These are phyloP conservation scores for Myopa tessellatipennis DNA, from an alignment of 2,888 invertebrate species.

Conservation along the genomic window DNA sequence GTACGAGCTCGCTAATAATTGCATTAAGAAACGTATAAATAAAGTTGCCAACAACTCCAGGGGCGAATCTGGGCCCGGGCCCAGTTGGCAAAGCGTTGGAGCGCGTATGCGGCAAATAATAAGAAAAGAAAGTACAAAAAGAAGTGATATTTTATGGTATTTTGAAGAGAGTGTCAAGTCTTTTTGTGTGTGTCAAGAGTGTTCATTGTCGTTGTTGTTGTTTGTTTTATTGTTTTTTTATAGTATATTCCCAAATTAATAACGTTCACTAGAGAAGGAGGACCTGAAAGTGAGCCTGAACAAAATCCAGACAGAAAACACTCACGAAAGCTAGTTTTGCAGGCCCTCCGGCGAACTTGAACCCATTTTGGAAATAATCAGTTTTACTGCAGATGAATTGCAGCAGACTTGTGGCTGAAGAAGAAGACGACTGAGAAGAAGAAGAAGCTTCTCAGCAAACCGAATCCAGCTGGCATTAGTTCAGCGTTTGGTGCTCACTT, in stretches of 20 bases:
- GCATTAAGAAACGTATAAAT: constrained; percentile 19
- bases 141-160: too few relatives aligned
- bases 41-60: constrained; percentile 6
- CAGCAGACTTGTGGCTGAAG: constrained; percentile 21
- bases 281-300: too few relatives aligned
- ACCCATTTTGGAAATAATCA: constrained; percentile 35
- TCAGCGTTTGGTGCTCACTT: too few relatives aligned
- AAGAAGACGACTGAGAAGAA: neutral
- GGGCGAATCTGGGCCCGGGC: neutral
- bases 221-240: too few relatives aligned
- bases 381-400: constrained; percentile 40
- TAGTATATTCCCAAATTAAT: constrained; percentile 4
- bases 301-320: neutral
- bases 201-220: constrained; percentile 17
- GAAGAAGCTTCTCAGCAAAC: too few relatives aligned
- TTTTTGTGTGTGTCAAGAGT: constrained; percentile 17
- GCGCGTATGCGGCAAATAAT: neutral
- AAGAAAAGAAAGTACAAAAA: neutral
- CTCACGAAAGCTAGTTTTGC: neutral
- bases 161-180: too few relatives aligned
- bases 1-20: constrained; percentile 10
- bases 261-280: neutral
- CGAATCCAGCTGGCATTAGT: too few relatives aligned
- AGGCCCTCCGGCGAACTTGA: constrained; percentile 41
- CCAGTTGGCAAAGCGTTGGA: constrained; percentile 13